Percentiles rank a stretch among this genome's conserved stretches.
Evolutionary conservation across 2,888 invertebrate species (phyloP).

Genomic region (Metallyticus violacea): DNA sequence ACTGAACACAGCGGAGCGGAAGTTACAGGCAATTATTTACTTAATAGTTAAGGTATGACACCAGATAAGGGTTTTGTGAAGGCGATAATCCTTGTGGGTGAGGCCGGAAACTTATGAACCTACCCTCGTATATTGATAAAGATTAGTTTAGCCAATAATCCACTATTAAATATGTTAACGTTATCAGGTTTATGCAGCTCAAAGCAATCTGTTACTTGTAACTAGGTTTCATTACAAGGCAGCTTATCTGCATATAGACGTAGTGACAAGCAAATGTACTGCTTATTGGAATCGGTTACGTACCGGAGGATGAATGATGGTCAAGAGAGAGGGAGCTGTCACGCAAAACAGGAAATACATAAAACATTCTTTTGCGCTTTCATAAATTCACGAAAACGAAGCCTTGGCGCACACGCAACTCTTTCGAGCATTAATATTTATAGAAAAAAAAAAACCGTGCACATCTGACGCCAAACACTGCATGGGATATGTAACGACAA

Average conservation of each 20-base stretch:
- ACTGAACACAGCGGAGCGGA: too few species aligned
- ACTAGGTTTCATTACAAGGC: too few species aligned
- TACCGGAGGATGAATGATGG: background rate
- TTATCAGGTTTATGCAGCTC: too few species aligned
- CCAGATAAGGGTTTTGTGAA: too few species aligned
- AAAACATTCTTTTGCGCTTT: constrained; percentile 4
- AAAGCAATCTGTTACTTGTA: too few species aligned
- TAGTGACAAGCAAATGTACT: background rate
- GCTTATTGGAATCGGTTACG: background rate
- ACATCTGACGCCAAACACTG: background rate
- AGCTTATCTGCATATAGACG: background rate
- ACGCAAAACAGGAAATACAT: background rate
- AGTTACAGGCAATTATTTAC: too few species aligned
- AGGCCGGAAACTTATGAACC: too few species aligned
- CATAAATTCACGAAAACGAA: constrained; percentile 3
- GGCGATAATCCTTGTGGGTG: too few species aligned
- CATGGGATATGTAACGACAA: background rate
- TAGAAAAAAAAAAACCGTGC: background rate
- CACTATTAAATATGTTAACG: too few species aligned
- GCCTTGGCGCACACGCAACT: background rate
- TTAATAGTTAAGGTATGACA: too few species aligned
- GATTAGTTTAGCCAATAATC: too few species aligned
- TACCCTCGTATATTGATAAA: too few species aligned
- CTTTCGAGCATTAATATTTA: background rate
- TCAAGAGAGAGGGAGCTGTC: background rate